A percentile compares a stretch with the other conserved stretches of the same genome.
Evolutionary conservation across 2,888 invertebrate species (phyloP).

Genomic region (Adineta ricciae): DNA sequence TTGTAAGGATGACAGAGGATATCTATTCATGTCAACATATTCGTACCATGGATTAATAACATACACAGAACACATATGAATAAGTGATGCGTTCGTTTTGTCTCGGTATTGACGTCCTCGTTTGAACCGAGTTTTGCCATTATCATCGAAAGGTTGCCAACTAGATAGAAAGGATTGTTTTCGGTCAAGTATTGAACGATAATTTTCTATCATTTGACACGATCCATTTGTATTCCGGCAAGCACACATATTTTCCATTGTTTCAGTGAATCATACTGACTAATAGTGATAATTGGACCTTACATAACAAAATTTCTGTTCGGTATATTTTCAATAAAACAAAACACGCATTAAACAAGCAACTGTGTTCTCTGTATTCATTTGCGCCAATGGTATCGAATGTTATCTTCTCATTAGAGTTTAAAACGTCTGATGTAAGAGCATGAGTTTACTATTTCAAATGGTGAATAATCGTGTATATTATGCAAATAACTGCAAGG

Average conservation of each 20-base stretch:
- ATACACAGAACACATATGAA: background rate
- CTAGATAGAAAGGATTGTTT: background rate
- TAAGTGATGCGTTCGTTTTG: background rate
- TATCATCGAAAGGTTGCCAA: background rate
- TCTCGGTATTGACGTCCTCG: background rate
- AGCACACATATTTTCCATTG: background rate
- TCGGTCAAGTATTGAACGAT: background rate
- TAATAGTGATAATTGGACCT: no score
- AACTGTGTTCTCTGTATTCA: no score
- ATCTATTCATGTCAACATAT: background rate
- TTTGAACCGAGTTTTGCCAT: background rate
- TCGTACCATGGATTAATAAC: background rate
- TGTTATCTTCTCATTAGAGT: no score
- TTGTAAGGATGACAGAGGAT: background rate
- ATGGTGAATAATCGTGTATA: background rate
- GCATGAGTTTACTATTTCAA: no score
- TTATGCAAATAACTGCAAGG: background rate
- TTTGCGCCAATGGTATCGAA: no score
- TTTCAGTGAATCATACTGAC: no score
- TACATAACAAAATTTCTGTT: no score
- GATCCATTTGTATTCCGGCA: background rate
- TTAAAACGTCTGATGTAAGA: no score
- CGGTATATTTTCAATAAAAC: no score
- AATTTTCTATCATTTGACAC: background rate
- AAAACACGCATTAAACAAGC: no score